These are phyloP conservation scores for Urosaurus nigricauda DNA, from an alignment of 2,797 vertebrate genomes.

Conservation along the genomic window DNA sequence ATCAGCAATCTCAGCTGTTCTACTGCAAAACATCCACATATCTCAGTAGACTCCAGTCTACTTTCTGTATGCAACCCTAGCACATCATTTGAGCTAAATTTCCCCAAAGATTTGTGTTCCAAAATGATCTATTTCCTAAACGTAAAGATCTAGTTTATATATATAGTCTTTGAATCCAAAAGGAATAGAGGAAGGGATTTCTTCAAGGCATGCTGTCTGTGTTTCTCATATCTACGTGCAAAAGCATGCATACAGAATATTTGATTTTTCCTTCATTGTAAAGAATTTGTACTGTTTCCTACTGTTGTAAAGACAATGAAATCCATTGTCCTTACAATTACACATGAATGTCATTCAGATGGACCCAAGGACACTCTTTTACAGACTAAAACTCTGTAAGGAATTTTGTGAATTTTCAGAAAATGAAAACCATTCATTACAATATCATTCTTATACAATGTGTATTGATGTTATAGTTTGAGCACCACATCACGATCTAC, in stretches of 20 bases:
- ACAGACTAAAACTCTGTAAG: neutral
- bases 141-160: neutral
- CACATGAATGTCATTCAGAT: slow-evolving; percentile 23
- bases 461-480: neutral
- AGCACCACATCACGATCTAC: neutral
- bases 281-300: slow-evolving; percentile 2
- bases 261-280: slow-evolving; percentile 50
- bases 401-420: neutral
- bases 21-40: too few relatives aligned
- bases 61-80: neutral
- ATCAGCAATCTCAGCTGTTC: too few relatives aligned
- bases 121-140: neutral
- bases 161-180: slow-evolving; percentile 6
- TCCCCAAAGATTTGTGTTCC: neutral
- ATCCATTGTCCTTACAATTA: neutral
- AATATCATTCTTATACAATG: neutral
- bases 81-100: neutral
- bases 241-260: neutral
- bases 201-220: slow-evolving; percentile 10
- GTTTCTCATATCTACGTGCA: neutral
- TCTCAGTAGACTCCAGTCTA: too few relatives aligned
- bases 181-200: too few relatives aligned
- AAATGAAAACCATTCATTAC: slow-evolving; percentile 3
- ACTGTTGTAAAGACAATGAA: slow-evolving; percentile 27
- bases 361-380: neutral